Percentiles rank a stretch among this genome's conserved stretches.
phyloP scores from a whole-genome alignment of 2,113 vertebrate species.

The Ceyx melanurus region DNA sequence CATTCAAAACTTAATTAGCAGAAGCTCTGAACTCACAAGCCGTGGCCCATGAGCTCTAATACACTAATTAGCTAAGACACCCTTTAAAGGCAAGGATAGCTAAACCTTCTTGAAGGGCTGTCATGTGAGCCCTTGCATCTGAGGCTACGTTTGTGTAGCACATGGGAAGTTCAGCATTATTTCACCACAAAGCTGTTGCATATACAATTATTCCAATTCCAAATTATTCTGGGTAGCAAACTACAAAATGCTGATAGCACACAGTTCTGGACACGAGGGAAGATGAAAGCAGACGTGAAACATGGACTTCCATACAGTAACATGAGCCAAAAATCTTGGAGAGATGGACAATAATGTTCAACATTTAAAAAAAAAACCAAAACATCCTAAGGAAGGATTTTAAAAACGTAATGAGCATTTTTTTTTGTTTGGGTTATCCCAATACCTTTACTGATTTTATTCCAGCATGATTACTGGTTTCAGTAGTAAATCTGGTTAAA shows the following conservation, averaged over 20 bases:
- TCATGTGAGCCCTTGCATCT: conserved; percentile 5
- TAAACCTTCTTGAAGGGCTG: conserved; percentile 51
- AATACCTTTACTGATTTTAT: neutral
- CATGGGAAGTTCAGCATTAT: neutral
- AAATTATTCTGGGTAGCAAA: neutral
- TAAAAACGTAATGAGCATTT: fast-evolving
- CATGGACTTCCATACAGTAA: neutral
- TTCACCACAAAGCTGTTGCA: neutral
- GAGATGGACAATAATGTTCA: neutral
- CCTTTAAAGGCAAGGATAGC: conserved; percentile 53
- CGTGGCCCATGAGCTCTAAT: conserved; percentile 62
- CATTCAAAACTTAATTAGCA: conserved; percentile 77
- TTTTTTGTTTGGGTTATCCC: neutral
- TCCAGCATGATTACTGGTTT: neutral
- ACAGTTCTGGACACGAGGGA: neutral
- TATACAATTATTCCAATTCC: neutral
- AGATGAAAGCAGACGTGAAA: neutral
- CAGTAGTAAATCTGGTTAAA: neutral
- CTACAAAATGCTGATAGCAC: neutral
- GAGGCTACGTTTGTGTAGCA: conserved; percentile 49
- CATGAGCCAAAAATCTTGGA: neutral
- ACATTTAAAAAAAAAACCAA: neutral
- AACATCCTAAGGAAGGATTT: neutral
- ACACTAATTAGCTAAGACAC: conserved; percentile 74
- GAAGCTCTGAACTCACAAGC: conserved; percentile 72